phyloP scores from a whole-genome alignment of 2,113 vertebrate species.

The Danio rerio region DNA sequence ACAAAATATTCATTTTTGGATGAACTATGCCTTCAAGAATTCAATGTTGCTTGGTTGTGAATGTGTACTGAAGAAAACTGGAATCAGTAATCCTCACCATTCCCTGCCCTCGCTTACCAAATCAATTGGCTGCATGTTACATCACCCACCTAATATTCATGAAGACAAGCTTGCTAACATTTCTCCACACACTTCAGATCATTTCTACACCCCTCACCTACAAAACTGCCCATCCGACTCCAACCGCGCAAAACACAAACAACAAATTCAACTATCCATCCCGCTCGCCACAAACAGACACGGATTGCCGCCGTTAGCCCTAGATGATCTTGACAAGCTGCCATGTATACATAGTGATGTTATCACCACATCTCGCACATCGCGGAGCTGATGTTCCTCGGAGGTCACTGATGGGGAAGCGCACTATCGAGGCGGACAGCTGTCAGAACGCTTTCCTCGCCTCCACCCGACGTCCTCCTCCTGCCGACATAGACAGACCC shows the following conservation, averaged over 20 bases:
- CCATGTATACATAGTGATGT: slow-evolving; percentile 70
- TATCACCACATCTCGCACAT: slow-evolving; percentile 61
- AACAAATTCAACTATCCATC: slow-evolving; percentile 1
- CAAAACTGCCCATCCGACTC: neutral
- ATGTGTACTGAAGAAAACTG: too few relatives aligned
- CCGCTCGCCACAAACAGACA: slow-evolving; percentile 32
- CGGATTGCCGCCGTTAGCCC: slow-evolving; percentile 53
- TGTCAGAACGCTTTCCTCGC: slow-evolving; percentile 69
- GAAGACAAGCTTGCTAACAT: neutral
- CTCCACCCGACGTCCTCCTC: slow-evolving; percentile 67
- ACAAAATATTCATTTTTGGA: too few relatives aligned
- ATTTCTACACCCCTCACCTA: neutral
- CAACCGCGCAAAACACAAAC: neutral
- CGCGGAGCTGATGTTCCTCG: slow-evolving; percentile 23
- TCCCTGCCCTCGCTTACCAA: neutral
- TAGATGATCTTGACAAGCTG: slow-evolving; percentile 67
- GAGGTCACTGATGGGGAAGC: slow-evolving; percentile 50
- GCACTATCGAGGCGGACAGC: slow-evolving; percentile 64
- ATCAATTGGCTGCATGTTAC: neutral
- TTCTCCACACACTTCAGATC: neutral
- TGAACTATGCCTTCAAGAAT: too few relatives aligned
- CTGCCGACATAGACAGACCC: slow-evolving; percentile 24
- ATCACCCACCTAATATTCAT: neutral
- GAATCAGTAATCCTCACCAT: neutral
- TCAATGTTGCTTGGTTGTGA: too few relatives aligned